Base-by-base conservation (phyloP, 2,113 vertebrate species). In the Thamnaconus septentrionalis region DNA sequence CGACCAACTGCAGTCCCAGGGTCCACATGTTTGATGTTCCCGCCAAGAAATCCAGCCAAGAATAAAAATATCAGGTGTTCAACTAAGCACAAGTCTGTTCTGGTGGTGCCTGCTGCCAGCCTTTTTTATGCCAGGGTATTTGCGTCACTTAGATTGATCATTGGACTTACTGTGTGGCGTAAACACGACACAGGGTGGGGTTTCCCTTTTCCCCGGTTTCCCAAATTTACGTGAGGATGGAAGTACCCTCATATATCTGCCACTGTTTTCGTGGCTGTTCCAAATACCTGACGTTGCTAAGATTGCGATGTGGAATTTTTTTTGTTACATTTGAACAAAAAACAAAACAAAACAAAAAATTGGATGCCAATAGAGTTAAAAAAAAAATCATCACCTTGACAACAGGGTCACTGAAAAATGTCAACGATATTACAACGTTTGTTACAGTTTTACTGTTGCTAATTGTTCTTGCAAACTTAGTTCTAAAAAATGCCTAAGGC, bases 201-300 rank as follows among this genome's bases (percentile, higher is more conserved):
- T 40, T 81, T 76, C 67, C 73, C 62, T 3, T 31, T 64, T 10
- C 3, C 5, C 3, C 3, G 9, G 5, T n/a, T 41, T 66, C 62
- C 75, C 83, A 73, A 12, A 8, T 59, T 87, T 83, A 50, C 81
- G 55, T 18, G 2, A 79, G 8, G 0, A 51, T 80, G 79, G 41
- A 81, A 85, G 67, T 65, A 58, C 66, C 1, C 3, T 8, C 18
- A 41, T 0, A 9, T 55, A 51, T 56, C 48, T 56, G 9, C 7
- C 48, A 11, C 48, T 50, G 8, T 50, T 11, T 6, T 50, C n/a
- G 10, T 50, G 11, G 9, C 10, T 1, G n/a, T 11, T 50, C 2
- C 18, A 31, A 31, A 31, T 31, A 31, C 1, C 18, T 31, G 18
- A 31, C 2, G 18, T 31, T 31, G 18, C 18, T 31, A 31, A 31